These are phyloP conservation scores for Montipora sp. DNA, from an alignment of 64 coral and sea anemone genomes.

Conservation along the genomic window DNA sequence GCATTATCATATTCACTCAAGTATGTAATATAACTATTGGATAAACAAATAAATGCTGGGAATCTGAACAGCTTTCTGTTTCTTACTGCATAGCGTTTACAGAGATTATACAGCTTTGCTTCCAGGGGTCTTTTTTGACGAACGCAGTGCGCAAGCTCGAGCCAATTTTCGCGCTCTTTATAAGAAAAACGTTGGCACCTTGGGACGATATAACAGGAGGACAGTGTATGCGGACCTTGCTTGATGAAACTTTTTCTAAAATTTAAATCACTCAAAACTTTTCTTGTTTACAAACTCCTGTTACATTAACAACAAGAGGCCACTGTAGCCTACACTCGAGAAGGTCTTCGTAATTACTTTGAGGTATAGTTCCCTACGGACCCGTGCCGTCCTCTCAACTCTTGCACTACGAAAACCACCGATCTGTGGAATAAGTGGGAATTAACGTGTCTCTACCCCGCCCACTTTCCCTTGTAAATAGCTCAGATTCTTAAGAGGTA, in stretches of 20 bases:
- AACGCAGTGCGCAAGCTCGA: too few relatives aligned
- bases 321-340: background rate
- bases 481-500: too few relatives aligned
- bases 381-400: too few relatives aligned
- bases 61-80: background rate
- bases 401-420: too few relatives aligned
- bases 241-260: background rate
- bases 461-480: too few relatives aligned
- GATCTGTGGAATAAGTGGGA: too few relatives aligned
- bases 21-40: background rate
- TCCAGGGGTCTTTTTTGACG: too few relatives aligned
- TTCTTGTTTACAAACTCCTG: background rate
- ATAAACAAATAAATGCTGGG: background rate
- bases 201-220: background rate
- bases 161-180: background rate
- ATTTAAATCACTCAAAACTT: background rate
- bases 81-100: background rate
- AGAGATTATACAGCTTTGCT: background rate
- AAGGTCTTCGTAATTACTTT: background rate
- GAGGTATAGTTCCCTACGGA: too few relatives aligned
- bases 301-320: background rate
- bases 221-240: background rate
- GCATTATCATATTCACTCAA: background rate
- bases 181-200: background rate
- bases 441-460: too few relatives aligned